These are phyloP conservation scores for Dendrolimus pini DNA, from an alignment of 2,888 invertebrate genomes.

Conservation along the genomic window DNA sequence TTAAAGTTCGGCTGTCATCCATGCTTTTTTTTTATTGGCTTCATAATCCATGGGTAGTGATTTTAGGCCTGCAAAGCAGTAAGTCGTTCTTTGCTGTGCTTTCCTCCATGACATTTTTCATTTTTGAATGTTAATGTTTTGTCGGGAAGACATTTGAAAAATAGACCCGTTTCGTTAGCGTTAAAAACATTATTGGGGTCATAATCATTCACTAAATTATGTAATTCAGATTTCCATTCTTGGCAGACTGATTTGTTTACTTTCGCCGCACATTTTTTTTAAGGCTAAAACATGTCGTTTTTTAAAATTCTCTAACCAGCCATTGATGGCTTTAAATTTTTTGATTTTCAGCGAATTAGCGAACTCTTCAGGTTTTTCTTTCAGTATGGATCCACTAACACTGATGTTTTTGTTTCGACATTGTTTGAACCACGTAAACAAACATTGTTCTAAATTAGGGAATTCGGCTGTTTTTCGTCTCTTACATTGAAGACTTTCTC, in stretches of 20 bases:
- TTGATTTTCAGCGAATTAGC: not conserved
- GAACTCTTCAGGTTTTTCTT: constrained; percentile 2
- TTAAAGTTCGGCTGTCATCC: constrained; percentile 5
- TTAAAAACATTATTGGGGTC: constrained; percentile 4
- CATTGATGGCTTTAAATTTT: constrained; percentile 5
- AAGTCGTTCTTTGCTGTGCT: constrained; percentile 8
- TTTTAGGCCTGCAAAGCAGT: constrained; percentile 11
- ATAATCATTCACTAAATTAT: not conserved
- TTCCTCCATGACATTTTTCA: constrained; percentile 8
- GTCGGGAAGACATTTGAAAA: constrained; percentile 9
- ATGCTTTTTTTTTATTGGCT: constrained; percentile 10
- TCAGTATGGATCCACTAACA: constrained; percentile 2
- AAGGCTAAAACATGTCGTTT: constrained; percentile 11
- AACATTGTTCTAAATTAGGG: constrained; percentile 8
- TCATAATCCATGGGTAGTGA: constrained; percentile 9
- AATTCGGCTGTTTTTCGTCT: constrained; percentile 5
- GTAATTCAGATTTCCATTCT: constrained; percentile 10
- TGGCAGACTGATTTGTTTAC: constrained; percentile 1
- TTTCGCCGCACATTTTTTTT: constrained; percentile 5
- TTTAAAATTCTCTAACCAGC: constrained; percentile 6
- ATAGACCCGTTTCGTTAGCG: constrained; percentile 5
- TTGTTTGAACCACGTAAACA: constrained; percentile 7
- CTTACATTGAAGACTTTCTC: constrained; percentile 1
- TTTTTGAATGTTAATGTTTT: constrained; percentile 9
- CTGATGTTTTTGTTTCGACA: constrained; percentile 5